phyloP scores from a whole-genome alignment of 1,140 invertebrate genomes.

The Cotesia glomerata region DNA sequence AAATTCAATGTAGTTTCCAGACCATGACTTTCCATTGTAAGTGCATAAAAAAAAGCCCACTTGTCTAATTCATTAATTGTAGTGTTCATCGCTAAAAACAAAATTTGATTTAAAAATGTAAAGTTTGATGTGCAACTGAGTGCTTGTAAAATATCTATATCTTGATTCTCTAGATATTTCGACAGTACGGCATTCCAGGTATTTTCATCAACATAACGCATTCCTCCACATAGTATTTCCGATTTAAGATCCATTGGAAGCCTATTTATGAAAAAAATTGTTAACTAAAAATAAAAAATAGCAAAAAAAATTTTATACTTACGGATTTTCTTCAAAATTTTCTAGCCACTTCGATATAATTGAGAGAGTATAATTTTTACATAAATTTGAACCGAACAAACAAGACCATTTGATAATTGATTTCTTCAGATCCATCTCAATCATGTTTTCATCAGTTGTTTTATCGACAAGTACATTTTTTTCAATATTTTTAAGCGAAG shows the following conservation, averaged over 20 bases:
- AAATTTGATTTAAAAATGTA: not conserved
- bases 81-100: not conserved
- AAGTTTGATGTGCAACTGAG: slow-evolving; percentile 32
- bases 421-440: slow-evolving; percentile 69
- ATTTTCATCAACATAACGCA: slow-evolving; percentile 67
- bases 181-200: slow-evolving; percentile 71
- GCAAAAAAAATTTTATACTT: slow-evolving; percentile 8
- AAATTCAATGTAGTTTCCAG: no score
- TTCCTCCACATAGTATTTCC: slow-evolving; percentile 69
- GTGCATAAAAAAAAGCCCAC: no score
- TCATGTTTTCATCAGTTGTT: slow-evolving; percentile 61
- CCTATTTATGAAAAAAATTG: not conserved
- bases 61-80: not conserved
- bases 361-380: slow-evolving; percentile 66
- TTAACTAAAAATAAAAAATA: not conserved
- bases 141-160: not conserved
- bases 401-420: slow-evolving; percentile 72
- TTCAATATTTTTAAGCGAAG: not conserved
- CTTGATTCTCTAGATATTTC: slow-evolving; percentile 50
- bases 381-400: slow-evolving; percentile 68
- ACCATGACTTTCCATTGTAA: no score
- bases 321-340: slow-evolving; percentile 47
- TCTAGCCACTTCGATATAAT: slow-evolving; percentile 71
- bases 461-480: slow-evolving; percentile 19
- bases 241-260: slow-evolving; percentile 68